These are phyloP conservation scores for Sus scrofa DNA, from an alignment of 2,113 vertebrate genomes.

Conservation along the genomic window T2T-Sscrofa CM000823.6:20812501-20813000, in stretches of 20 bases:
- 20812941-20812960: too few species aligned
- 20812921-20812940: neutral
- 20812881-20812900: neutral
- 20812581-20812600: conserved; percentile 97
- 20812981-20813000: too few species aligned
- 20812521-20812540: conserved; percentile 99
- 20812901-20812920: conserved; percentile 7
- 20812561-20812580: conserved; percentile 97
- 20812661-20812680: conserved; percentile 35
- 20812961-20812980: too few species aligned
- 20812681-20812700: neutral
- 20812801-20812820: neutral
- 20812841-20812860: neutral
- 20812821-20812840: neutral
- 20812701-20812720: neutral
- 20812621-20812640: conserved; percentile 98
- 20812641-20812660: conserved; percentile 91
- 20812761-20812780: too few species aligned
- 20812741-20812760: neutral
- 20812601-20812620: conserved; percentile 99
- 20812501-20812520: conserved; percentile 99
- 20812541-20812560: conserved; percentile 97
- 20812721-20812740: neutral
- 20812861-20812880: neutral
- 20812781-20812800: neutral